phyloP scores from a whole-genome alignment of 2,888 invertebrate species.

The Erebia ligea region DNA sequence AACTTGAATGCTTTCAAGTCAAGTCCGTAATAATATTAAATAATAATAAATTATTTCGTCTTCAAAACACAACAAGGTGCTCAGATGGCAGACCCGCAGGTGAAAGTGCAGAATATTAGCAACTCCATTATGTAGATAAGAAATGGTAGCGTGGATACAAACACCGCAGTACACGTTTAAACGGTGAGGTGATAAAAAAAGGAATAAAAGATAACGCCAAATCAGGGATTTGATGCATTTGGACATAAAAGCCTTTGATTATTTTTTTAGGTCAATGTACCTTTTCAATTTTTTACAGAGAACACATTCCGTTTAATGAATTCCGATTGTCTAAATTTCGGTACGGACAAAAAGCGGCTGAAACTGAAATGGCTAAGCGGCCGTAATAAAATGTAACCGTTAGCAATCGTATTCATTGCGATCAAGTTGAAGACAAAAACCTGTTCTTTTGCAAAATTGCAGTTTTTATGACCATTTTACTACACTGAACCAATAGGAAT shows the following conservation, averaged over 20 bases:
- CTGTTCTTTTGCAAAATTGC: neutral
- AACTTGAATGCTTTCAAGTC: too few species aligned
- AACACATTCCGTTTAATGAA: constrained; percentile 43
- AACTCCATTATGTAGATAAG: too few species aligned
- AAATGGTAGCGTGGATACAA: neutral
- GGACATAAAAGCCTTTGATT: constrained; percentile 29
- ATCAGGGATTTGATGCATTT: constrained; percentile 15
- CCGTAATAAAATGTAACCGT: constrained; percentile 18
- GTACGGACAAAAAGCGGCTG: constrained; percentile 34
- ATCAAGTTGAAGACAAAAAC: constrained; percentile 5
- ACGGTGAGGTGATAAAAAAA: neutral
- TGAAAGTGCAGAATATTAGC: too few species aligned
- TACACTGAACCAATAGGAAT: neutral
- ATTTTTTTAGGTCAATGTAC: constrained; percentile 32
- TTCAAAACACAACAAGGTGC: too few species aligned
- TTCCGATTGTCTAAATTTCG: constrained; percentile 38
- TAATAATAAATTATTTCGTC: too few species aligned
- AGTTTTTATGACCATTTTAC: neutral
- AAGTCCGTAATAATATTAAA: too few species aligned
- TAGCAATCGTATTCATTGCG: constrained; percentile 2
- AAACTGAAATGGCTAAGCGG: constrained; percentile 26
- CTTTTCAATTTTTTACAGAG: constrained; percentile 37
- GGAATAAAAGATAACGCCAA: neutral
- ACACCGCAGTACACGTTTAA: neutral
- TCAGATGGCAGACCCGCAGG: too few species aligned